Evolutionary conservation across 2,888 invertebrate species (phyloP), one percentile per base, ranked within the genome.

Genomic region (Mamestra brassicae): DNA sequence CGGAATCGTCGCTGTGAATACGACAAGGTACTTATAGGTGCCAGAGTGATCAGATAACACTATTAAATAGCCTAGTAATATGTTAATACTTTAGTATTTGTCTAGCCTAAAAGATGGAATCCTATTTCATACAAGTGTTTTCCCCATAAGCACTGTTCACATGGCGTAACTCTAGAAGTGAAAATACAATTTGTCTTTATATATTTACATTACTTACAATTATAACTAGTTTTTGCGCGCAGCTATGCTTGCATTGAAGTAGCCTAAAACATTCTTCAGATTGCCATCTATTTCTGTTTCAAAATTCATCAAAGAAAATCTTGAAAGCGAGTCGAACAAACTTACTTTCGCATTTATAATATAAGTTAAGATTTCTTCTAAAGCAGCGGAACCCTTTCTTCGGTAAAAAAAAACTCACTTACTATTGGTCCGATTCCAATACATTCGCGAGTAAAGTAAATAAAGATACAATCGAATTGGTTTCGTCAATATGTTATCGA

Each of bases 1-100:
- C 69, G 67, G 62, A 75, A 65, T 66, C 42, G 74, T 62, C 47
- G 70, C 74, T 80, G 36, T 81, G 84, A 79, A 84, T 86, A 74
- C 74, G 60, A 52, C 58, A 50, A 58, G 50, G 47, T 76, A 68
- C 52, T 69, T 61, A 36, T 45, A 54, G 64, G 60, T 73, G 36
- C 47, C 55, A 64, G 52, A 55, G 38, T 58, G 63, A 73, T 65
- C 69, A 71, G 74, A 80, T 76, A 84, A 82, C 64, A 71, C 13
- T 47, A 11, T 60, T 61, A 52, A 66, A 11, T 57, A 54, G 65
- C 62, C 54, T 55, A 63, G 15, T 34, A 52, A 70, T 69, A 78
- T 71, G 47, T 45, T 58, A 66, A 67, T 62, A 10, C 50, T 26
- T 63, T 42, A n/a, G 11, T 79, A 54, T 75, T 75, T 75, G 54